Base-by-base conservation (phyloP, 2,888 invertebrate species). In the Volucella bombylans region DNA sequence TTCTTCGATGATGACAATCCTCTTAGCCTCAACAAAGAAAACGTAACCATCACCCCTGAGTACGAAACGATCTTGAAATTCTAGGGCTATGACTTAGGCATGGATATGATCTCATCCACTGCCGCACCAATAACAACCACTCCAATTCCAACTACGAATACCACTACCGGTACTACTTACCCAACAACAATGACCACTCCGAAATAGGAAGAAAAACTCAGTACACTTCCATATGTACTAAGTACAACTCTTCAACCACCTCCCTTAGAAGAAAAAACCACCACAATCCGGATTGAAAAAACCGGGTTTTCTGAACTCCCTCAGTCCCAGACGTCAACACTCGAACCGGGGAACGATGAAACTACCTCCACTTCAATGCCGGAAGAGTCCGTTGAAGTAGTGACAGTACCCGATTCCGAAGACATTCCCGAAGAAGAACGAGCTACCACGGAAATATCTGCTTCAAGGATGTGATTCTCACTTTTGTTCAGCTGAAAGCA, bases 241-340 rank as follows among this genome's bases (percentile, higher is more conserved):
- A 71, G 82, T 49, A 87, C 87, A 72, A 62, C 41, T 1, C 81
- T 71, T 1, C 78, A 85, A 0, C 62, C 67, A 39, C 91, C 90
- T 73, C 90, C 90, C 15, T 92, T 92, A 87, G 91, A 91, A 49
- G n/a, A n/a, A n/a, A 88, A 92, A 68, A 89, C 88, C 6, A 87
- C 88, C 12, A 3, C 23, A 3, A 80, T 86, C 23, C 87, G 81
- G 8, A 82, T 87, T 4, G 74, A 86, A 38, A 77, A 86, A 15
- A 85, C 88, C 6, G 82, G 67, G 43, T 57, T 50, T 8, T 15
- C 82, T 8, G 67, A 69, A 50, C 50, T 67, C 10, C 54, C 86
- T 15, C 52, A 67, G 11, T 6, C 65, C 15, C 11, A 90, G 31
- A 87, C 88, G 0, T 90, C 88, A 62, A 80, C 86, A 10, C 14